A percentile compares a stretch with the other conserved stretches of the same genome.
phyloP scores from a whole-genome alignment of 2,113 vertebrate genomes.

The Ranitomeya variabilis region DNA sequence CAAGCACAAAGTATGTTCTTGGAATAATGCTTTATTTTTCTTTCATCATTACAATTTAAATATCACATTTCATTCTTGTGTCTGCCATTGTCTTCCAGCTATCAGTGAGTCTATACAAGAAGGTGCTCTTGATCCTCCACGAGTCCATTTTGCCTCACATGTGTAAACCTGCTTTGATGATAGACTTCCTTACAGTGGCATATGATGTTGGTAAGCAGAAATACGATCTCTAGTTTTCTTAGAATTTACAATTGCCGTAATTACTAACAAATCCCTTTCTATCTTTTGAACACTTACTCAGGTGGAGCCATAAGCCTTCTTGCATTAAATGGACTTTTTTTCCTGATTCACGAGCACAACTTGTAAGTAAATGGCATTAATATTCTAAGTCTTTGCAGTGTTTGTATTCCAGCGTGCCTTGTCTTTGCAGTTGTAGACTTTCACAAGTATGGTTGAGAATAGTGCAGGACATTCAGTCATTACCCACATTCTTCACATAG shows the following conservation, averaged over 20 bases:
- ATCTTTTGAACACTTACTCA: conserved; percentile 61
- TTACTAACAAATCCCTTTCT: neutral
- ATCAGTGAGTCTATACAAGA: conserved; percentile 86
- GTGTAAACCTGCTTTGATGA: conserved; percentile 90
- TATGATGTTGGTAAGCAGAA: conserved; percentile 84
- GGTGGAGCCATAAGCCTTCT: conserved; percentile 94
- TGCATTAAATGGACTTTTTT: conserved; percentile 91
- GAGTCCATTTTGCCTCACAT: conserved; percentile 89
- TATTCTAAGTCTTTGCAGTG: neutral
- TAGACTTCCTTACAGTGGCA: conserved; percentile 90
- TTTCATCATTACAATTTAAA: neutral
- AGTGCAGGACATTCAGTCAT: too few relatives aligned
- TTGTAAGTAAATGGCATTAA: conserved; percentile 80
- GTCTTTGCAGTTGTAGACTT: neutral
- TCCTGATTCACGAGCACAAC: conserved; percentile 94
- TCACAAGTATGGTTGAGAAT: neutral
- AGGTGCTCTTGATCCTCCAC: conserved; percentile 86
- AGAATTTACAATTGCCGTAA: too few relatives aligned
- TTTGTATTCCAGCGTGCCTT: neutral
- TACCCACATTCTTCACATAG: too few relatives aligned
- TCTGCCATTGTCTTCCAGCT: conserved; percentile 59
- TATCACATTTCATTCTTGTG: neutral
- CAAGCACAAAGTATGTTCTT: conserved; percentile 81
- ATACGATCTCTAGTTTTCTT: neutral
- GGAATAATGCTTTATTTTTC: neutral